Conservation (phyloP, 2,113 vertebrate genomes). For the Marcusenius ussheri region DNA sequence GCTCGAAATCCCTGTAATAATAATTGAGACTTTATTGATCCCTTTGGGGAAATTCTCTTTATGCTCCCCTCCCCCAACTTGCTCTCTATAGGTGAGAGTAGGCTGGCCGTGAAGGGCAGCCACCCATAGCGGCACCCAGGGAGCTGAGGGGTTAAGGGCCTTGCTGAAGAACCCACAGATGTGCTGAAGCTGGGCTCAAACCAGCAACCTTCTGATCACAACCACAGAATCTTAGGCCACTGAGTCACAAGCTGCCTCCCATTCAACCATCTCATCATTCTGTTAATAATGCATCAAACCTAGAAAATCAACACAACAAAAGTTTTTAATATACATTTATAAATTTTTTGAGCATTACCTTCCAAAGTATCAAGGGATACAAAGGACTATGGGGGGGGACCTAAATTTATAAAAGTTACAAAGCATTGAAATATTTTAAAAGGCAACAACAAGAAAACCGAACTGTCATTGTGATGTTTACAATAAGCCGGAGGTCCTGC, state of each 20-base stretch:
- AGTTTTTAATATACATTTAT: conserved; percentile 19
- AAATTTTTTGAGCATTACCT: neutral
- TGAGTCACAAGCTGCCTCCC: neutral
- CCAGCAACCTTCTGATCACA: no score
- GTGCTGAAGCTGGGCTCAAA: no score
- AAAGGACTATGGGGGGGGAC: neutral
- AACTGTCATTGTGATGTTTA: neutral
- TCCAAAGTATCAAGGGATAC: neutral
- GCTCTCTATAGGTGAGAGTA: no score
- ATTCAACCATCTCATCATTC: neutral
- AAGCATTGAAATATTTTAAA: neutral
- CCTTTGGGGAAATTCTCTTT: no score
- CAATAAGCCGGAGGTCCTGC: neutral
- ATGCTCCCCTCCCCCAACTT: no score
- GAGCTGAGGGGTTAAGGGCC: no score
- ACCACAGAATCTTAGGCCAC: no score
- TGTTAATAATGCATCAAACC: neutral
- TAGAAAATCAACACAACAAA: neutral
- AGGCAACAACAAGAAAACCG: neutral
- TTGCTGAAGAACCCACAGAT: no score
- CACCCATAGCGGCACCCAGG: no score
- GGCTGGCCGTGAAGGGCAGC: no score
- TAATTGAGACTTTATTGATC: no score
- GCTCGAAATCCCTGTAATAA: no score
- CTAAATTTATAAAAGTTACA: conserved; percentile 6